Evolutionary conservation across 2,888 invertebrate species (phyloP).

Genomic region (Amphipoea lucens): DNA sequence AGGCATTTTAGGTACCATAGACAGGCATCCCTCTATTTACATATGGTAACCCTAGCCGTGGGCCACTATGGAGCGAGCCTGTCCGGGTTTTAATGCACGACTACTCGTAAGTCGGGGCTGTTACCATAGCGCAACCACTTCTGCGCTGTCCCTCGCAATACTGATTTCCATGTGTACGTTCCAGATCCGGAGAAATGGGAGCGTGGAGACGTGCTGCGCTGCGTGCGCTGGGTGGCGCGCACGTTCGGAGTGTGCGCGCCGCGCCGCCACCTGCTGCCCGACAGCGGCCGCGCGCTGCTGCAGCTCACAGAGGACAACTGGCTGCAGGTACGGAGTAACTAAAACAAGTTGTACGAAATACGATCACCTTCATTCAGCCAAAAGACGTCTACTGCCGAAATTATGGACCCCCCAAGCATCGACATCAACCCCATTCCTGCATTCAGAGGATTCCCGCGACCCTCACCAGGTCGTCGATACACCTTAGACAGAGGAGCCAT

Average conservation of each 20-base stretch:
- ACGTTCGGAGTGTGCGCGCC: conserved; percentile 87
- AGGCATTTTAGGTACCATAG: too few relatives aligned
- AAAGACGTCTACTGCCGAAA: too few relatives aligned
- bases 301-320: conserved; percentile 90
- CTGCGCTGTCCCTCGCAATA: background rate
- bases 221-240: conserved; percentile 89
- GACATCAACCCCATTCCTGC: background rate
- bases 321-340: conserved; percentile 74
- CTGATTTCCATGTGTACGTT: background rate
- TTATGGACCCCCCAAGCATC: background rate
- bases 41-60: too few relatives aligned
- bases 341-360: too few relatives aligned
- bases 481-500: too few relatives aligned
- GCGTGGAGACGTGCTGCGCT: conserved; percentile 86
- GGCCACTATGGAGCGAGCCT: background rate
- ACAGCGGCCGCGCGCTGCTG: conserved; percentile 83
- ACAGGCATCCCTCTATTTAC: too few relatives aligned
- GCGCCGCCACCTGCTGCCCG: conserved; percentile 86
- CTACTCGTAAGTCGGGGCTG: too few relatives aligned
- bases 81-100: background rate
- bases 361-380: background rate
- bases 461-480: background rate
- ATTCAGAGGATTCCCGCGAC: too few relatives aligned
- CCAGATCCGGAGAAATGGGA: conserved; percentile 89
- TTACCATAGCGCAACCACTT: background rate